Percentiles rank a stretch among this genome's conserved stretches.
Conservation (phyloP, 2,888 invertebrate genomes). For the Pediacus dermestoides region DNA sequence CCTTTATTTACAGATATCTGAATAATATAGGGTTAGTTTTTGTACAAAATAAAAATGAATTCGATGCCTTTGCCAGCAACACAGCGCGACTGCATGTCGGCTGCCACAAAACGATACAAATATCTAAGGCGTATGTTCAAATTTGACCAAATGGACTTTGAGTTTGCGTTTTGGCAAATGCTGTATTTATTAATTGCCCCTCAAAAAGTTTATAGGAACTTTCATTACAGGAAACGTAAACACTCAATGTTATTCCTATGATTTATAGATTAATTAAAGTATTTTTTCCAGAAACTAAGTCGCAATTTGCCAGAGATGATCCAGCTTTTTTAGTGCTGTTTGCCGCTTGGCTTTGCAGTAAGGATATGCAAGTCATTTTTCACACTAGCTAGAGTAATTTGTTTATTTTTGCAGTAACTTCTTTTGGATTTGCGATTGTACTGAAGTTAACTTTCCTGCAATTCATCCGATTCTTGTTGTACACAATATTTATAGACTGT, state of each 20-base stretch:
- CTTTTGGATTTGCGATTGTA: conserved; percentile 80
- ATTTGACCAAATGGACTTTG: conserved; percentile 98
- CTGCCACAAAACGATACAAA: conserved; percentile 84
- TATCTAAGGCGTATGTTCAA: conserved; percentile 80
- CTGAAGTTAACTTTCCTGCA: conserved; percentile 65
- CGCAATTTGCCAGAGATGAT: conserved; percentile 98
- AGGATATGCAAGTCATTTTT: conserved; percentile 42
- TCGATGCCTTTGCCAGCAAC: conserved; percentile 65
- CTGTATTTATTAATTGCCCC: conserved; percentile 89
- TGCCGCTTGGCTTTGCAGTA: conserved; percentile 77
- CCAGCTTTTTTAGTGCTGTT: conserved; percentile 95
- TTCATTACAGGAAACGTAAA: conserved; percentile 94
- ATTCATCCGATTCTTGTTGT: conserved; percentile 79
- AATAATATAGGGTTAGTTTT: too few relatives aligned
- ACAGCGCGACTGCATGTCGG: conserved; percentile 72
- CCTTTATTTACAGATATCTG: too few relatives aligned
- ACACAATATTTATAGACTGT: conserved; percentile 94
- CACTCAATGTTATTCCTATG: conserved; percentile 8
- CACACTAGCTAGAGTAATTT: conserved; percentile 13
- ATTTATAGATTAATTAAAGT: conserved; percentile 11
- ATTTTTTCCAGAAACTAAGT: conserved; percentile 78
- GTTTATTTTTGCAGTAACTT: conserved; percentile 67
- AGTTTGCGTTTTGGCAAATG: conserved; percentile 99
- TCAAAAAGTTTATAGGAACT: conserved; percentile 96
- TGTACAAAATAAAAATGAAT: neutral